Evolutionary conservation across 2,113 vertebrate genomes (phyloP).

Genomic region (Struthidea cinerea): DNA sequence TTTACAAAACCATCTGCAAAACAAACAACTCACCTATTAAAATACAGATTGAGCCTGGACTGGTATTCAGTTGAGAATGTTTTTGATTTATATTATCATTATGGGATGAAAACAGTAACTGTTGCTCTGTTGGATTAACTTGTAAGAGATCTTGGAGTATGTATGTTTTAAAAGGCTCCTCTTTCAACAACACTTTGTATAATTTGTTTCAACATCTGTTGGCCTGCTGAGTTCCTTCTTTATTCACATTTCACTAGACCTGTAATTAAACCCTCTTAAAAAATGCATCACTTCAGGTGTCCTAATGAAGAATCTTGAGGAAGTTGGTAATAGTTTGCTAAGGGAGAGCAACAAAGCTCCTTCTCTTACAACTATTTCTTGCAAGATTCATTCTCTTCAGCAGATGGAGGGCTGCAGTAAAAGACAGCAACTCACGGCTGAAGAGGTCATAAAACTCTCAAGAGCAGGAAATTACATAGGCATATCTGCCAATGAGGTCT

Average conservation of each 20-base stretch:
- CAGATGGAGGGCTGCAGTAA: slow-evolving; percentile 28
- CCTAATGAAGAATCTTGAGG: background rate
- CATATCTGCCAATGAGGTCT: background rate
- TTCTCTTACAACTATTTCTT: background rate
- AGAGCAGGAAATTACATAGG: slow-evolving; percentile 46
- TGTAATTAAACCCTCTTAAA: slow-evolving; percentile 1
- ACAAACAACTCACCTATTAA: background rate
- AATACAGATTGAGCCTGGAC: background rate
- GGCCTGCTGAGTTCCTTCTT: background rate
- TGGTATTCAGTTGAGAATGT: background rate
- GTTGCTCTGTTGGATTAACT: background rate
- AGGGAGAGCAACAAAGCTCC: background rate
- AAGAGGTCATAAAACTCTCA: slow-evolving; percentile 43
- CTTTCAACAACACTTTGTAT: background rate
- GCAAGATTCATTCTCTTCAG: background rate
- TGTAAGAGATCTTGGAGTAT: background rate
- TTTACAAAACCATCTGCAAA: background rate
- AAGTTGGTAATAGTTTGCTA: background rate
- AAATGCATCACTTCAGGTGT: background rate
- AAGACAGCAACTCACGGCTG: background rate
- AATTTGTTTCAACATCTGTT: background rate
- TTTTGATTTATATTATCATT: background rate
- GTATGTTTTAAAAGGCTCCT: background rate
- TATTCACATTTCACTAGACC: background rate
- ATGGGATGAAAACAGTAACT: background rate